Conservation (phyloP, 1,140 invertebrate species). For the Drosophila aff. region DNA sequence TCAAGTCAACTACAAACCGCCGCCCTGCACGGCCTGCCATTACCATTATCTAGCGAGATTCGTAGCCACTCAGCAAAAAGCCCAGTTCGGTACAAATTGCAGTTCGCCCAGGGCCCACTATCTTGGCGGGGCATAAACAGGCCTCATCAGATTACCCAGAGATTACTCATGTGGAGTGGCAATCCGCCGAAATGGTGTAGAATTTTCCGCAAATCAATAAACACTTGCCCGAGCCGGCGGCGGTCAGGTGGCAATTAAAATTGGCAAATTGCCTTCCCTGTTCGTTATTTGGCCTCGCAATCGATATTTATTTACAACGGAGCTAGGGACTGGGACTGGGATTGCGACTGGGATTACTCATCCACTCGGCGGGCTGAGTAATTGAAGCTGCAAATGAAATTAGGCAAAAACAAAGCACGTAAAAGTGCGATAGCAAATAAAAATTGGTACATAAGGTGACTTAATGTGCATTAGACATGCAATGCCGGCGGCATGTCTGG, state of each 20-base stretch:
- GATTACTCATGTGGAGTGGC: slow-evolving; percentile 39
- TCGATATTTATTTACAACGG: slow-evolving; percentile 32
- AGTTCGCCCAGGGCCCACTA: slow-evolving; percentile 30
- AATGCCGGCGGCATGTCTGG: slow-evolving; percentile 20
- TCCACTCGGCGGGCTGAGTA: slow-evolving; percentile 21
- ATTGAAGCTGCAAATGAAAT: slow-evolving; percentile 63
- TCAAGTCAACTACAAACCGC: slow-evolving; percentile 13
- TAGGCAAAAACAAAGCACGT: slow-evolving; percentile 50
- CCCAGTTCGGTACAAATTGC: slow-evolving; percentile 30
- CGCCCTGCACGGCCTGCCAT: background rate
- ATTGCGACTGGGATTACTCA: slow-evolving; percentile 30
- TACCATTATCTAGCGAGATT: slow-evolving; percentile 46
- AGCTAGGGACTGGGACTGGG: background rate
- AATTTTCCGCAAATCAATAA: slow-evolving; percentile 40
- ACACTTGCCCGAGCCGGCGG: slow-evolving; percentile 18
- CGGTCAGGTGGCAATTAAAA: slow-evolving; percentile 5
- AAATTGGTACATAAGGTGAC: slow-evolving; percentile 24
- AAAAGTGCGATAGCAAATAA: slow-evolving; percentile 18
- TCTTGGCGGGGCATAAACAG: slow-evolving; percentile 44
- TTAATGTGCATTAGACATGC: slow-evolving; percentile 67
- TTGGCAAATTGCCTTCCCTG: slow-evolving; percentile 32
- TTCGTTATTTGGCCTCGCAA: slow-evolving; percentile 24
- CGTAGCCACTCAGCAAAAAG: slow-evolving; percentile 28
- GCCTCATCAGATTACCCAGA: slow-evolving; percentile 13
- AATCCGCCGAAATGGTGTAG: slow-evolving; percentile 9